phyloP scores from a whole-genome alignment of 2,797 vertebrate genomes.

The Heliangelus exortis region DNA sequence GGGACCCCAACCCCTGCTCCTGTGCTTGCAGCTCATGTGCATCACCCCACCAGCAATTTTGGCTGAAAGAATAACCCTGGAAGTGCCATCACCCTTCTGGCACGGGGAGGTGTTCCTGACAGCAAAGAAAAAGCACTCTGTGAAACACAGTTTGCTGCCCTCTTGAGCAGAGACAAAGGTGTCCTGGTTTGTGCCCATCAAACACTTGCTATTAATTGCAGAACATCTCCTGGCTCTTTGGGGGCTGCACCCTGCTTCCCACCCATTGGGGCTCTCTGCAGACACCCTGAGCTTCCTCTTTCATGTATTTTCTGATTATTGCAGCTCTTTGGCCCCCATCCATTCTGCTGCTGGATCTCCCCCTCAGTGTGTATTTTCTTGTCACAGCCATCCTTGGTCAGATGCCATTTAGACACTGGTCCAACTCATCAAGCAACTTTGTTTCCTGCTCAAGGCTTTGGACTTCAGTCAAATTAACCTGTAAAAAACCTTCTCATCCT shows the following conservation, averaged over 20 bases:
- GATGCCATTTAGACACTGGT: slow-evolving; percentile 25
- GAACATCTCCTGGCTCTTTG: accelerated
- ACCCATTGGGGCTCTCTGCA: neutral
- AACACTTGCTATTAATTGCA: neutral
- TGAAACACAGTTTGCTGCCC: neutral
- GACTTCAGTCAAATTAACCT: neutral
- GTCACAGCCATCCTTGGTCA: slow-evolving; percentile 2
- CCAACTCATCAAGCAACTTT: slow-evolving; percentile 9
- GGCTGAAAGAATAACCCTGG: neutral
- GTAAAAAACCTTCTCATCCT: neutral
- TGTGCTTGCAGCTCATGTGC: neutral
- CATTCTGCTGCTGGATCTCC: slow-evolving; percentile 21
- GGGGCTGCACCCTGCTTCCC: neutral
- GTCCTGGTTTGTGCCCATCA: neutral
- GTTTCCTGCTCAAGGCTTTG: neutral
- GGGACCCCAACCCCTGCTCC: neutral
- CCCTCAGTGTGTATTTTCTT: neutral
- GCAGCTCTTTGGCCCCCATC: neutral
- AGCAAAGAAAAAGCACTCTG: neutral
- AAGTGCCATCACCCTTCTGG: neutral
- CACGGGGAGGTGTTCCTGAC: neutral
- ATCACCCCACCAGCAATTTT: neutral
- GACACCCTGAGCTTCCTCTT: neutral
- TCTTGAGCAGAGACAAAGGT: neutral
- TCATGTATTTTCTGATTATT: neutral